Base-by-base conservation (phyloP, 2,888 invertebrate genomes). In the Megastigmus dorsalis region DNA sequence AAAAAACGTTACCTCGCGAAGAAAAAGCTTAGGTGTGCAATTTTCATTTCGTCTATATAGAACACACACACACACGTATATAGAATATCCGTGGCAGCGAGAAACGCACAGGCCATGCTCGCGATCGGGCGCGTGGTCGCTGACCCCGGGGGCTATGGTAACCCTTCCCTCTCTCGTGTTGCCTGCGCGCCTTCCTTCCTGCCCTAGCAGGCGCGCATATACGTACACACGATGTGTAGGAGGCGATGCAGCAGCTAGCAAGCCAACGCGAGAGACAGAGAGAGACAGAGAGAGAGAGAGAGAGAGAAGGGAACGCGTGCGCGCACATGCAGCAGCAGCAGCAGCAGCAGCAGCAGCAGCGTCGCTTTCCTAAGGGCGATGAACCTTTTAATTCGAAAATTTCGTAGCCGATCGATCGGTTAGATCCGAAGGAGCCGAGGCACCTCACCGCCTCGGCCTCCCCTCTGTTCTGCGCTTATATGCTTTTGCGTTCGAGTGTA, bases 321-420 rank as follows among this genome's bases (percentile, higher is more conserved):
- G 70, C 62, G 26, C 57, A 15, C 63, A 28, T 28, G 48, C 48
- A 33, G 66, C 23, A 9, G 9, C 18, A 18, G 15, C 38, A 30
- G 9, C 18, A 18, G 15, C 38, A 30, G 48, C 48, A 33, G 66
- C 23, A 9, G 9, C 18, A 18, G 15, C 38, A 30, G 23, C 26
- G 10, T 33, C 38, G 20, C 18, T 15, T 43, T 30, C 20, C 74
- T 69, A 63, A 77, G 82, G 83, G 75, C 83, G 81, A 82, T 83
- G 82, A 82, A 82, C 83, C 79, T 81, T 80, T 79, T 79, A 75
- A 79, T 81, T 75, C 63, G 52, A 68, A 67, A 71, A 63, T 81
- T 80, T 79, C 76, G 74, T 77, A 48, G 74, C 54, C 79, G 77
- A 77, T 79, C 76, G 52, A 68, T 74, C 62, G 66, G 54, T 26